phyloP scores from a whole-genome alignment of 92 coral and sea anemone genomes.

The Zoanthus gigantus region DNA sequence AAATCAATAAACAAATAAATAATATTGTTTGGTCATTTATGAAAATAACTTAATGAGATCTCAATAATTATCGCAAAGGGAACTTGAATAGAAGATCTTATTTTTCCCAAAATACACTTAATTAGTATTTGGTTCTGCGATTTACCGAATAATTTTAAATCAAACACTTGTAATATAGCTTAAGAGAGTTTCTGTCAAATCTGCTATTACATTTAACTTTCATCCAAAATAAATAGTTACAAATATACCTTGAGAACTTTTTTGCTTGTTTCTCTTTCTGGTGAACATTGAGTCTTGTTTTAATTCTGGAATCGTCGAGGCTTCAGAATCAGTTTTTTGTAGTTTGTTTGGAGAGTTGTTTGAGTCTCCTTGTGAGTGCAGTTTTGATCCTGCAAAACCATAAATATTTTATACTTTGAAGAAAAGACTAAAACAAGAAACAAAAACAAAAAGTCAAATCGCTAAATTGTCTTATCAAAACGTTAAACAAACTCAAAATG shows the following conservation, averaged over 20 bases:
- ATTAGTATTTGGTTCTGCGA: too few relatives aligned
- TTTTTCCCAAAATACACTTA: too few relatives aligned
- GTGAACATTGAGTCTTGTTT: slow-evolving; percentile 43
- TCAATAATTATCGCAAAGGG: too few relatives aligned
- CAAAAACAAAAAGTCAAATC: neutral
- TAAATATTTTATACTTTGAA: neutral
- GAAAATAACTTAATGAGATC: too few relatives aligned
- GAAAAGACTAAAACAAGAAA: neutral
- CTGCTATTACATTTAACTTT: neutral
- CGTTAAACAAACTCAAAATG: too few relatives aligned
- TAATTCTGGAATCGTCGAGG: neutral
- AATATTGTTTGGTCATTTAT: too few relatives aligned
- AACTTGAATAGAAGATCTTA: too few relatives aligned
- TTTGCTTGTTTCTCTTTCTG: slow-evolving; percentile 23
- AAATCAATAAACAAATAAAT: too few relatives aligned
- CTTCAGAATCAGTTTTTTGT: neutral
- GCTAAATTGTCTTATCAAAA: too few relatives aligned
- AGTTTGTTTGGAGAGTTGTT: neutral
- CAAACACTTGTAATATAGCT: too few relatives aligned
- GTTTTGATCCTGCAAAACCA: slow-evolving; percentile 9
- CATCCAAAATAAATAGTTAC: neutral
- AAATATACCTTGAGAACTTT: slow-evolving; percentile 37
- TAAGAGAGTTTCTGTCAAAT: neutral
- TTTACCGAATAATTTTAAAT: too few relatives aligned
- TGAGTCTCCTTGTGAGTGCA: neutral